phyloP scores from a whole-genome alignment of 1,140 invertebrate species.

The Eubasilissa regina region DNA sequence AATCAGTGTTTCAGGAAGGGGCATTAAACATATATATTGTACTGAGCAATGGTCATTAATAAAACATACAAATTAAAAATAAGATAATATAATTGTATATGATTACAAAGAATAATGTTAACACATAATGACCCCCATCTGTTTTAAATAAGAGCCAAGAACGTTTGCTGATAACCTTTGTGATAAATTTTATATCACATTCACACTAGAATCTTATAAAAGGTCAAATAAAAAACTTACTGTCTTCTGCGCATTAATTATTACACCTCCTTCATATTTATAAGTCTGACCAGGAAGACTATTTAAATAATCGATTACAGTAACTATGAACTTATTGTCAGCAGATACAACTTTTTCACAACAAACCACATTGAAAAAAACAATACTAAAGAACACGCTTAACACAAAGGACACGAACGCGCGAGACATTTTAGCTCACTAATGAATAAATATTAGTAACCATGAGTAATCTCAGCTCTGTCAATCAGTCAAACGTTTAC shows the following conservation, averaged over 20 bases:
- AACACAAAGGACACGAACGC: conserved; percentile 19
- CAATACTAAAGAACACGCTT: conserved; percentile 2
- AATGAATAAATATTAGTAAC: background rate
- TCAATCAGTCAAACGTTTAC: background rate
- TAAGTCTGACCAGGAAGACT: conserved; percentile 27
- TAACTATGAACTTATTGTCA: conserved; percentile 35
- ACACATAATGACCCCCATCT: too few species aligned
- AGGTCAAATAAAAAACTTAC: conserved; percentile 44
- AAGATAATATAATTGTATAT: too few species aligned
- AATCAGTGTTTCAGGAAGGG: too few species aligned
- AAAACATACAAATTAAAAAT: too few species aligned
- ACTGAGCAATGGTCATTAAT: too few species aligned
- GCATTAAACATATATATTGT: too few species aligned
- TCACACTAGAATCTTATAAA: background rate
- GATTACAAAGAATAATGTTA: too few species aligned
- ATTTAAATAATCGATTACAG: conserved; percentile 36
- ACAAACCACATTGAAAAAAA: conserved; percentile 40
- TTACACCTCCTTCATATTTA: conserved; percentile 35
- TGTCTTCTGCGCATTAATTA: conserved; percentile 45
- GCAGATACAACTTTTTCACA: conserved; percentile 21
- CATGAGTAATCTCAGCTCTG: background rate
- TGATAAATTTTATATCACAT: conserved; percentile 28
- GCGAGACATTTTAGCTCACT: conserved; percentile 6
- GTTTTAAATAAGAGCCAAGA: too few species aligned
- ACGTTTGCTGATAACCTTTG: conserved; percentile 33